These are phyloP conservation scores for Hemistola chrysoprasaria DNA, from an alignment of 2,888 invertebrate species.

Conservation along the genomic window DNA sequence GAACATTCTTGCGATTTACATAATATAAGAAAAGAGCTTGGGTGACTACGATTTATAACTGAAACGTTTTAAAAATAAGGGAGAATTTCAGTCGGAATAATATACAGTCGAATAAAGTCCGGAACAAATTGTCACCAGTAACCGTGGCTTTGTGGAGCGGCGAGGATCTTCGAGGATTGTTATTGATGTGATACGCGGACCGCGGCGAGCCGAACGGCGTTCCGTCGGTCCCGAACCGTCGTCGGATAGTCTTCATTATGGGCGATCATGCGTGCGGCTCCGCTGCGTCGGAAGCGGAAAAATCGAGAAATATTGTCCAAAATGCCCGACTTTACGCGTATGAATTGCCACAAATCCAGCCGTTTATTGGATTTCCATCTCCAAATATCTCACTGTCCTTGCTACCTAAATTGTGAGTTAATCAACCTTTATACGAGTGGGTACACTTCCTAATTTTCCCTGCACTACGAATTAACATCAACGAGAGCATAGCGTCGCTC, in stretches of 20 bases:
- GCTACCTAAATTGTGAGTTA: constrained; percentile 38
- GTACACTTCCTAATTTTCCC: constrained; percentile 21
- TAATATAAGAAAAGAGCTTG: constrained; percentile 36
- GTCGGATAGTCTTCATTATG: constrained; percentile 68
- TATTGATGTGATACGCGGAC: constrained; percentile 61
- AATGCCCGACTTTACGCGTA: constrained; percentile 51
- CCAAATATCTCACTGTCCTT: constrained; percentile 37
- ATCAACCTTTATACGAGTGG: constrained; percentile 32
- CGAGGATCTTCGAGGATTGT: constrained; percentile 64
- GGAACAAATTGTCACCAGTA: constrained; percentile 65
- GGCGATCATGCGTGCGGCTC: constrained; percentile 65
- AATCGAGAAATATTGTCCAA: constrained; percentile 57
- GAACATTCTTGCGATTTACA: constrained; percentile 35
- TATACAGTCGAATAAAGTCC: constrained; percentile 56
- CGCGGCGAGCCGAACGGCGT: constrained; percentile 18
- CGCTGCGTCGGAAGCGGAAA: constrained; percentile 50
- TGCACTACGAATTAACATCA: constrained; percentile 9
- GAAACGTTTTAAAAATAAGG: constrained; percentile 43
- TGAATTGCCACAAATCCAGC: constrained; percentile 52
- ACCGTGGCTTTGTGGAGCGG: constrained; percentile 57
- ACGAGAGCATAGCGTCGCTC: too few relatives aligned
- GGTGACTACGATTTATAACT: constrained; percentile 39
- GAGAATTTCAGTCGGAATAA: constrained; percentile 38
- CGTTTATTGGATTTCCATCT: constrained; percentile 45
- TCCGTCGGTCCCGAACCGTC: constrained; percentile 33